These are phyloP conservation scores for Musca domestica DNA, from an alignment of 1,140 invertebrate genomes.

Conservation along the genomic window DNA sequence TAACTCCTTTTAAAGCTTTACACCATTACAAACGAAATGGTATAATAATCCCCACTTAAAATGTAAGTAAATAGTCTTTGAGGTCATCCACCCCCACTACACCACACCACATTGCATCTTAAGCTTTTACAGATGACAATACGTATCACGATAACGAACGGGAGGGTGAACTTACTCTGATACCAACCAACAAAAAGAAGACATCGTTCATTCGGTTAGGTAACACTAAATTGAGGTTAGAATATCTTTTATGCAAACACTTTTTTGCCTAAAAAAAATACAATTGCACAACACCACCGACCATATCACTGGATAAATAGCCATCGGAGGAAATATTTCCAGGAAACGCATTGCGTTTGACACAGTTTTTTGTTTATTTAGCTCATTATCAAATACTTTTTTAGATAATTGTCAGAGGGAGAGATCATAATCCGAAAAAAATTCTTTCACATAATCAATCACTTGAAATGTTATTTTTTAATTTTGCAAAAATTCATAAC, in stretches of 20 bases:
- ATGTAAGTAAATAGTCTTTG: neutral
- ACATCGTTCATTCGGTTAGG: constrained; percentile 17
- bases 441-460: no score
- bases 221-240: constrained; percentile 27
- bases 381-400: no score
- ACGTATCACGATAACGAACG: constrained; percentile 3
- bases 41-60: neutral
- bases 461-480: no score
- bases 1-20: no score
- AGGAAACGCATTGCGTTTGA: no score
- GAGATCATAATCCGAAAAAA: no score
- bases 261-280: constrained; percentile 8
- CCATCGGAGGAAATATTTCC: no score
- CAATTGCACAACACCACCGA: neutral
- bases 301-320: neutral
- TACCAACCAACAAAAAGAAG: no score
- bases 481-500: no score
- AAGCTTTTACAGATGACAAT: neutral
- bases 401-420: no score
- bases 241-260: constrained; percentile 19
- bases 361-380: no score
- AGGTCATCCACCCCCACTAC: neutral
- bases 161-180: no score
- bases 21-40: neutral
- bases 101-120: neutral